phyloP scores from a whole-genome alignment of 2,888 invertebrate genomes.

The Meandrusa payeni region DNA sequence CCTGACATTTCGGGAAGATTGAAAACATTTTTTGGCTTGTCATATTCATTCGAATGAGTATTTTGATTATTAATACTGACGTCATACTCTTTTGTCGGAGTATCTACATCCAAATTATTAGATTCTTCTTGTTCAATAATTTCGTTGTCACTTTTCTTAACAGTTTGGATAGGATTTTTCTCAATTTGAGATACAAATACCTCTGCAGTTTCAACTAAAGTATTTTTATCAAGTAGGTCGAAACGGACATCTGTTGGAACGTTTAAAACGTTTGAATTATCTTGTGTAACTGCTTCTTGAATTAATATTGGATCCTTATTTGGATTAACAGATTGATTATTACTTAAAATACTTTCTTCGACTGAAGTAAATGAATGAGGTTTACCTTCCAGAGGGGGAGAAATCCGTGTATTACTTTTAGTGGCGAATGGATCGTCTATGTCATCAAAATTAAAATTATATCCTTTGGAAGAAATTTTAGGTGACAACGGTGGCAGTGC shows the following conservation, averaged over 20 bases:
- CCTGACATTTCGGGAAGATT: constrained; percentile 63
- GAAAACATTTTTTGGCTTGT: constrained; percentile 51
- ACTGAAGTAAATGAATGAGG: constrained; percentile 22
- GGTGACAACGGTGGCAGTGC: constrained; percentile 50
- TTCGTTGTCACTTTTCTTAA: background rate
- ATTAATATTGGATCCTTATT: too few relatives aligned
- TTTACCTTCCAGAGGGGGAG: constrained; percentile 43
- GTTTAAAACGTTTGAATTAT: too few relatives aligned
- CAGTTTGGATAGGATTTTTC: background rate
- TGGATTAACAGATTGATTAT: background rate
- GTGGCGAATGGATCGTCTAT: constrained; percentile 65
- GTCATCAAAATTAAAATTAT: constrained; percentile 67
- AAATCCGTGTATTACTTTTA: constrained; percentile 56
- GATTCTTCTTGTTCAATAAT: background rate
- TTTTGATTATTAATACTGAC: background rate
- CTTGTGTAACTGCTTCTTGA: too few relatives aligned
- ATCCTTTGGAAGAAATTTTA: constrained; percentile 56
- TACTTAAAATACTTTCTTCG: constrained; percentile 29
- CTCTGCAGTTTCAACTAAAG: background rate
- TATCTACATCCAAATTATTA: background rate
- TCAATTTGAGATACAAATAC: constrained; percentile 6
- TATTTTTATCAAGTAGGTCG: background rate
- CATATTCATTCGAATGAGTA: constrained; percentile 15
- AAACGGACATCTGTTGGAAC: too few relatives aligned
- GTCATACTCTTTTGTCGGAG: background rate